Evolutionary conservation across 2,888 invertebrate genomes (phyloP).

Genomic region (Xanthorhoe spadicearia): DNA sequence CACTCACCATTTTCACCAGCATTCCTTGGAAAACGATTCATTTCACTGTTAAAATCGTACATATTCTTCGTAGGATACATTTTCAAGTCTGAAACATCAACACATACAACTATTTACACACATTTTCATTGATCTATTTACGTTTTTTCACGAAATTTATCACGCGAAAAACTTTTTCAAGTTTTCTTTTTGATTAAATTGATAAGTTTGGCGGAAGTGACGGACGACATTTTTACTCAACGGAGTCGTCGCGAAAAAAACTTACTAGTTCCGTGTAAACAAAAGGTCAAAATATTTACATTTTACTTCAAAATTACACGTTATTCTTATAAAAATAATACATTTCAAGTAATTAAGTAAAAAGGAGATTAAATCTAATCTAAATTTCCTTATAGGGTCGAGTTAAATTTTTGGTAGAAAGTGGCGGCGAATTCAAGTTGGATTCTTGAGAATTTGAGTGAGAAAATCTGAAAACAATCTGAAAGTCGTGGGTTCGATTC

Average conservation of each 20-base stretch:
- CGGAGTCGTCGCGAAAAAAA: background rate
- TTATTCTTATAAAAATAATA: background rate
- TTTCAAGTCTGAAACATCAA: constrained; percentile 48
- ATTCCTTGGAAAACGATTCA: constrained; percentile 59
- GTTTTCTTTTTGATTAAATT: background rate
- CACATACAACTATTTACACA: constrained; percentile 37
- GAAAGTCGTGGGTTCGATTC: no score
- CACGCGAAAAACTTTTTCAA: constrained; percentile 13
- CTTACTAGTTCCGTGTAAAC: background rate
- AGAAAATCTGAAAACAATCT: no score
- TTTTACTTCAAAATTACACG: background rate
- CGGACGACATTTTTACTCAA: constrained; percentile 12
- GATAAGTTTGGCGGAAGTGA: constrained; percentile 26
- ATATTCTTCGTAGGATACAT: constrained; percentile 67
- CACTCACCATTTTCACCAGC: constrained; percentile 60
- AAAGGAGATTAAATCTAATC: no score
- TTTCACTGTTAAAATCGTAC: constrained; percentile 61
- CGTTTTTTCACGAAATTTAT: constrained; percentile 30
- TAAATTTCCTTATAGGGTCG: no score
- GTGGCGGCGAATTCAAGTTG: no score
- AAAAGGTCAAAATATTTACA: background rate
- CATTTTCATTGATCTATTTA: constrained; percentile 37
- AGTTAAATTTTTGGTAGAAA: no score
- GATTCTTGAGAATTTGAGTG: no score
- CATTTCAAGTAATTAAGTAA: no score